A percentile compares a stretch with the other conserved stretches of the same genome.
These are phyloP conservation scores for Cyrtodaria siliqua DNA, from an alignment of 2,888 invertebrate genomes.

Conservation along the genomic window DNA sequence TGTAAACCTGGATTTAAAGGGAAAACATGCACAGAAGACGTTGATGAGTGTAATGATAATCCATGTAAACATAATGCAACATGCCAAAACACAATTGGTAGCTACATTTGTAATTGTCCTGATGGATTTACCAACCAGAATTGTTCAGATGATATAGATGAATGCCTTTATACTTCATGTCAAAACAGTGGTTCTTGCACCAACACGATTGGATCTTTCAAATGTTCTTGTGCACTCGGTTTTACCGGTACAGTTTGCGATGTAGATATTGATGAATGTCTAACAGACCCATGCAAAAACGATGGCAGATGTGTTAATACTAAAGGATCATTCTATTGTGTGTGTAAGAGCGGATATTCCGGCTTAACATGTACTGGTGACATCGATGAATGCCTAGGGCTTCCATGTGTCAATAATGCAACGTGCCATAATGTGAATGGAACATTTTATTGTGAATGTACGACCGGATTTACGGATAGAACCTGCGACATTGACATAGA, in stretches of 20 bases:
- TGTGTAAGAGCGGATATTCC: slow-evolving; percentile 57
- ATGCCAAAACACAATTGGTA: slow-evolving; percentile 25
- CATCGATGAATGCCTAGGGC: slow-evolving; percentile 2
- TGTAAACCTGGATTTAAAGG: slow-evolving; percentile 42
- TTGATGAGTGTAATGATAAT: slow-evolving; percentile 37
- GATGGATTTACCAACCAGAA: slow-evolving; percentile 27
- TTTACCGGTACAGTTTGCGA: slow-evolving; percentile 62
- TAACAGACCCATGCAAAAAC: slow-evolving; percentile 51
- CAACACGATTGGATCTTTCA: slow-evolving; percentile 47
- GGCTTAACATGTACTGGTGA: slow-evolving; percentile 32
- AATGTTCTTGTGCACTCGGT: slow-evolving; percentile 60
- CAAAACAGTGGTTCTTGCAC: slow-evolving; percentile 56
- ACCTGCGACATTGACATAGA: slow-evolving; percentile 55
- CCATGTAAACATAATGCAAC: slow-evolving; percentile 36
- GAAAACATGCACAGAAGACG: neutral
- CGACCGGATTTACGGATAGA: slow-evolving; percentile 8
- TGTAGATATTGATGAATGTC: slow-evolving; percentile 64
- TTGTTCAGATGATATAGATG: slow-evolving; percentile 58
- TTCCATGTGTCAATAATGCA: slow-evolving; percentile 19
- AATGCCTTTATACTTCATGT: slow-evolving; percentile 61
- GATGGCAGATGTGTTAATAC: slow-evolving; percentile 62
- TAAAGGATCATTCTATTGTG: slow-evolving; percentile 58
- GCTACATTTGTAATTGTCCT: slow-evolving; percentile 27
- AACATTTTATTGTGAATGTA: slow-evolving; percentile 16
- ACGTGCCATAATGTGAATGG: slow-evolving; percentile 27